phyloP scores from a whole-genome alignment of 2,113 vertebrate species.

The Amblyopsis rosae region DNA sequence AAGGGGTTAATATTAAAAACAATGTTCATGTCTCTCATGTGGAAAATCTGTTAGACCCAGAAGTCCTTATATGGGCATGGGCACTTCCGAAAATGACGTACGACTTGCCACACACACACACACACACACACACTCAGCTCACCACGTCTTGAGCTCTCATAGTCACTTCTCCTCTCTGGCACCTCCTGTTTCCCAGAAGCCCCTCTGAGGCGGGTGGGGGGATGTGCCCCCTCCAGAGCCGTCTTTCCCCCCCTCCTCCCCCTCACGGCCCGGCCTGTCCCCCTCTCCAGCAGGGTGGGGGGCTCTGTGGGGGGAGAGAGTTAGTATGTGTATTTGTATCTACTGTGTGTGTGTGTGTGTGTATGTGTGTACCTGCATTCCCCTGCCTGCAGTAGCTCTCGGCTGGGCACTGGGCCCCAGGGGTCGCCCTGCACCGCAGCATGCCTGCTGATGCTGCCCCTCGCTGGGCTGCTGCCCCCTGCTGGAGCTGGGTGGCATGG shows the following conservation, averaged over 20 bases:
- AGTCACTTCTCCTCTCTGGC: conserved; percentile 63
- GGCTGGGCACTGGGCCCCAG: conserved; percentile 25
- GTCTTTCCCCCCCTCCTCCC: conserved; percentile 67
- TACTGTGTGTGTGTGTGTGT: not conserved
- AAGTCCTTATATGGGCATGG: too few relatives aligned
- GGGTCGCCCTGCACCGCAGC: conserved; percentile 76
- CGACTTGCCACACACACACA: too few relatives aligned
- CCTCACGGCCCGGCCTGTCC: conserved; percentile 37
- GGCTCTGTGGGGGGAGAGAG: conserved; percentile 3
- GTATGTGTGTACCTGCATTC: conserved; percentile 57
- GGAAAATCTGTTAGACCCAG: too few relatives aligned
- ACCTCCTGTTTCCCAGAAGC: conserved; percentile 47
- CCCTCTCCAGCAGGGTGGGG: conserved; percentile 56
- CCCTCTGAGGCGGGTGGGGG: conserved; percentile 41
- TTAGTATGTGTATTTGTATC: conserved; percentile 1
- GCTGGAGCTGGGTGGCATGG: conserved; percentile 84
- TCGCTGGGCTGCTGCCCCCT: conserved; percentile 82
- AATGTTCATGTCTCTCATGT: too few relatives aligned
- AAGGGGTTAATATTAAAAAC: too few relatives aligned
- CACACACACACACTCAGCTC: conserved; percentile 13
- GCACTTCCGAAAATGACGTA: too few relatives aligned
- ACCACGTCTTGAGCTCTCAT: conserved; percentile 64
- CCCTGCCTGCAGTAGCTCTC: conserved; percentile 56
- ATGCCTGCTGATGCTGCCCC: conserved; percentile 60
- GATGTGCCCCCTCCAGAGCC: conserved; percentile 44